Base-by-base conservation (phyloP, 2,888 invertebrate species). In the Dyspetes luteomarginatus region DNA sequence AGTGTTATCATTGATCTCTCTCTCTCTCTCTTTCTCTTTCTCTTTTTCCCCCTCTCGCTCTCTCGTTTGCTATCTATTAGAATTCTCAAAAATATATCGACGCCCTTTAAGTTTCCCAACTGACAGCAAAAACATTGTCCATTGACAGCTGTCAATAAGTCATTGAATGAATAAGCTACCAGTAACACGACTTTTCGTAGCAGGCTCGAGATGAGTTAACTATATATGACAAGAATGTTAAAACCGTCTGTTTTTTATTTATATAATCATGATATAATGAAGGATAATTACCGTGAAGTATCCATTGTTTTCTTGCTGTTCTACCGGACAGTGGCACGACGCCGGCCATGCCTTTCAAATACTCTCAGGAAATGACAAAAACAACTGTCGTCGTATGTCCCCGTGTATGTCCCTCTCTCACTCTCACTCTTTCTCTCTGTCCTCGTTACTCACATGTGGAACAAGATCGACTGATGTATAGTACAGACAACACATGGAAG, bases 261-360 rank as follows among this genome's bases (percentile, higher is more conserved):
- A 43, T 55, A 15, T 12, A 60, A 68, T 4, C n/a, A 17, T 30
- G 30, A 52, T 55, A 28, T 17, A 48, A n/a, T 1, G 15, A 1
- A 7, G 15, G 9, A 48, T 60, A 83, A 84, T 92, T 94, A 96
- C 96, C 95, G 93, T 95, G 95, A 86, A 96, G 92, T 89, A 95
- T 95, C 96, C 96, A 96, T 89, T 95, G 95, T 93, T 96, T 96
- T 89, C 96, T 93, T 85, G 95, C 95, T 91, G 95, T 94, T 89
- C 94, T 94, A 83, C 93, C 92, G 84, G 93, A 93, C 78, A 93
- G 88, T 52, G 94, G 93, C 84, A 94, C 93, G 80, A 93, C 93
- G 85, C 94, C 94, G 85, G 94, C 94, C 94, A 94, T 94, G 55
- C 81, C 77, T 77, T 82, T 60, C n/a, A 36, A 45, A 58, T 52